Percentiles rank a stretch among this genome's conserved stretches.
These are phyloP conservation scores for Drosophila orena DNA, from an alignment of 1,140 invertebrate species.

Conservation along the genomic window DNA sequence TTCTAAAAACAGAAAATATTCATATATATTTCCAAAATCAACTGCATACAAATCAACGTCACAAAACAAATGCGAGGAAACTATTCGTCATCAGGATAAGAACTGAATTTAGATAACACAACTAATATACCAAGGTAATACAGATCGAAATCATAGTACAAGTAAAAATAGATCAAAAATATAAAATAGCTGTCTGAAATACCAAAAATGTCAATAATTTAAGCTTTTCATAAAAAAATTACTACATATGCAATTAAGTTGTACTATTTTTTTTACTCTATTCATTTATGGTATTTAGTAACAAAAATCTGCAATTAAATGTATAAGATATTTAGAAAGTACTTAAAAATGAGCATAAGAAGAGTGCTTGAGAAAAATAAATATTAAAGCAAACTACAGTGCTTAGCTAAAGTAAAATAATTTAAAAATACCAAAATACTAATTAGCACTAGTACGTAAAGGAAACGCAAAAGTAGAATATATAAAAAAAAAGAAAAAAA, in stretches of 20 bases:
- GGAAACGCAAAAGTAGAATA: not conserved
- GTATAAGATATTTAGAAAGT: not conserved
- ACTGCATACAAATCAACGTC: conserved; percentile 61
- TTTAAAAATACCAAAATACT: conserved; percentile 1
- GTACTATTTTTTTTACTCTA: conserved; percentile 15
- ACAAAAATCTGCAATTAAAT: conserved; percentile 7
- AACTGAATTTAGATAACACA: not conserved
- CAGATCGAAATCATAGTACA: too few relatives aligned
- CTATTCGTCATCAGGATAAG: conserved; percentile 3
- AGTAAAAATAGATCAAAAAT: conserved; percentile 1
- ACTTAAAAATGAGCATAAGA: conserved; percentile 17
- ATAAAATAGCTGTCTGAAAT: conserved; percentile 5
- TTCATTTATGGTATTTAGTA: conserved; percentile 8
- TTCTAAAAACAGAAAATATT: conserved; percentile 87
- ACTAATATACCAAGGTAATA: not conserved
- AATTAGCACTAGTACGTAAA: not conserved
- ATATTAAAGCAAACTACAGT: conserved; percentile 19
- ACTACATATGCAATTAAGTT: conserved; percentile 14
- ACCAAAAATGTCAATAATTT: not conserved
- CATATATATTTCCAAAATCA: conserved; percentile 70
- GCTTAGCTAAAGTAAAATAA: conserved; percentile 8
- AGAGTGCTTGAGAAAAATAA: conserved; percentile 10
- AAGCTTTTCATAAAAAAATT: conserved; percentile 1
- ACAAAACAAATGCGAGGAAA: conserved; percentile 25
- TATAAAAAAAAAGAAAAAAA: not conserved